These are phyloP conservation scores for Helicorthomorpha holstii DNA, from an alignment of 1,140 invertebrate species.

Conservation along the genomic window DNA sequence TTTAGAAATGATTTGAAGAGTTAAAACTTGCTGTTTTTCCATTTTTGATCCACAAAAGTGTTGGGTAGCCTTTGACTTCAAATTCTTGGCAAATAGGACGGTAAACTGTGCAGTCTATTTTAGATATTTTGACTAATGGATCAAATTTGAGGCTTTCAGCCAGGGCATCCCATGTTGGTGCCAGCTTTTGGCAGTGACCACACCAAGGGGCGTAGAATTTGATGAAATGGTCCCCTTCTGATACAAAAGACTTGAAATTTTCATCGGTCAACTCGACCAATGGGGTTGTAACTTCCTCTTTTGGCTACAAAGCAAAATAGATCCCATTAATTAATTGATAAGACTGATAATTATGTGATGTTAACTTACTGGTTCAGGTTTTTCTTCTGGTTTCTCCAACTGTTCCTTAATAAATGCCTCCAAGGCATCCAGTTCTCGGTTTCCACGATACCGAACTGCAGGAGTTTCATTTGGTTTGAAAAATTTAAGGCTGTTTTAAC, in stretches of 20 bases:
- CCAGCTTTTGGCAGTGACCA: slow-evolving; percentile 58
- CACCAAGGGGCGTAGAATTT: slow-evolving; percentile 79
- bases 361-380: not conserved
- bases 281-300: slow-evolving; percentile 22
- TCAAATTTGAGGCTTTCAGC: slow-evolving; percentile 39
- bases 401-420: slow-evolving; percentile 55
- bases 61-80: slow-evolving; percentile 60
- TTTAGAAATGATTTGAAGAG: not conserved
- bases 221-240: slow-evolving; percentile 52
- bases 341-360: not conserved
- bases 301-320: slow-evolving; percentile 20
- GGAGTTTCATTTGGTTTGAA: slow-evolving; percentile 42
- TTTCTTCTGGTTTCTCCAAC: slow-evolving; percentile 17
- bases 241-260: slow-evolving; percentile 45
- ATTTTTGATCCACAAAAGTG: slow-evolving; percentile 59
- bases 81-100: slow-evolving; percentile 44
- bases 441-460: slow-evolving; percentile 43
- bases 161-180: slow-evolving; percentile 51
- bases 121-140: slow-evolving; percentile 40
- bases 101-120: slow-evolving; percentile 52
- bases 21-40: slow-evolving; percentile 31
- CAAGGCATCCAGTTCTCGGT: slow-evolving; percentile 47
- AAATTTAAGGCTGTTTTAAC: slow-evolving; percentile 41
- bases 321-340: not conserved
- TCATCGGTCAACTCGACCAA: slow-evolving; percentile 49